Base-by-base conservation (phyloP, 2,888 invertebrate genomes). In the Sarcophaga rosellei region DNA sequence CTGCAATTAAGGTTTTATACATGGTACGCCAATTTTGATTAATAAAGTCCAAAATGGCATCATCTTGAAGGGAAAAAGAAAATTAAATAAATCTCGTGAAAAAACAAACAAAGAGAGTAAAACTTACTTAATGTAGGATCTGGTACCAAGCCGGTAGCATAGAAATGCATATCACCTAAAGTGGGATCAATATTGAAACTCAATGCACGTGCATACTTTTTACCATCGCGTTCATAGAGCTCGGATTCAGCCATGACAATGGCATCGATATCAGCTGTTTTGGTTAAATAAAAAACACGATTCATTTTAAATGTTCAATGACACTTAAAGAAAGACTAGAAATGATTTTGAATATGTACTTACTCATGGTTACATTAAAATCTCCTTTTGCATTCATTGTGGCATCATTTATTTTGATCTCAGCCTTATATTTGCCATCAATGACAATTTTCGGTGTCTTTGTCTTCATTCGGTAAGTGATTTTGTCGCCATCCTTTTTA, bases 101-200 rank as follows among this genome's bases (percentile, higher is more conserved):
- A 25, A 35, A 77, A 77, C 21, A 35, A 59, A 62, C 59, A 35
- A 35, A 15, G 3, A 35, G 21, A 61, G 45, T 44, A 23, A 11
- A 45, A 94, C 96, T 95, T 93, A 96, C 96, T 96, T 80, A 96
- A 92, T 62, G 94, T 94, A 2, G 95, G 95, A 89, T 96, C 95
- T 79, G 94, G 94, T 89, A 95, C 94, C 11, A 95, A 90, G 83
- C 96, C 95, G 47, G 93, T 94, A 74, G 96, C 94, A 89, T 94
- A 94, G 35, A 95, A 92, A 83, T 94, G 94, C 94, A 96, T 94
- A 83, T 94, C 94, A 21, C 95, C 95, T 20, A 96, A 93, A 89
- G 95, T 95, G 5, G 96, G 96, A 57, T 94, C 93, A 93, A 95
- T 93, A 90, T 94, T 94, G 90, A 96, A 95, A 20, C 94, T 94